phyloP scores from a whole-genome alignment of 2,797 vertebrate genomes.

The Pseudomugil gertrudae region DNA sequence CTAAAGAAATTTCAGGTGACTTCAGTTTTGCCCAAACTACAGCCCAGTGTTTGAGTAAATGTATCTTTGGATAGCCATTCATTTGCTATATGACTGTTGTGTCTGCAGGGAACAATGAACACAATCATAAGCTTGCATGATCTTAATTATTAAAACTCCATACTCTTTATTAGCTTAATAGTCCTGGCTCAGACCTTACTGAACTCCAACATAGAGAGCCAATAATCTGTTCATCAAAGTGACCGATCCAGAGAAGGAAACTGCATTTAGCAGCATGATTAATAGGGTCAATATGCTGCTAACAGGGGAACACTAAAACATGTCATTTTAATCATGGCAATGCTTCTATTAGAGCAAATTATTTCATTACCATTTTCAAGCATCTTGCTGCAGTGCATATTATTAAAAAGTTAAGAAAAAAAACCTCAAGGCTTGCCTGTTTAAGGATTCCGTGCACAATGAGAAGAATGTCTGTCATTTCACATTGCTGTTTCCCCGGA shows the following conservation, averaged over 20 bases:
- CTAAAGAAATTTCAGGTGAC: constrained; percentile 38
- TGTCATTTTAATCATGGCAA: constrained; percentile 71
- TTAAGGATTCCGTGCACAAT: constrained; percentile 27
- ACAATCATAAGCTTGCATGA: constrained; percentile 62
- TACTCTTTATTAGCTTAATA: constrained; percentile 72
- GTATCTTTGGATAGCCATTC: constrained; percentile 3
- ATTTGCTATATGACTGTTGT: constrained; percentile 2
- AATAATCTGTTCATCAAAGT: constrained; percentile 65
- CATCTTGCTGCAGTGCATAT: constrained; percentile 51
- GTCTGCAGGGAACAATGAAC: constrained; percentile 45
- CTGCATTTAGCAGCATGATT: constrained; percentile 63
- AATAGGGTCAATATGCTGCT: constrained; percentile 72
- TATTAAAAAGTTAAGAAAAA: neutral
- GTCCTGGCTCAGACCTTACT: constrained; percentile 44
- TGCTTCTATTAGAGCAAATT: constrained; percentile 54
- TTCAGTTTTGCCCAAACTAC: constrained; percentile 19
- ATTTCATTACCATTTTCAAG: constrained; percentile 63
- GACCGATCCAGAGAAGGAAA: constrained; percentile 64
- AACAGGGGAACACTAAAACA: constrained; percentile 63
- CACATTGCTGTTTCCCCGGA: constrained; percentile 35
- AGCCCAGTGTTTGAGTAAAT: constrained; percentile 10
- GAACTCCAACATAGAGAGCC: constrained; percentile 36
- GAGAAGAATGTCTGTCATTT: constrained; percentile 51
- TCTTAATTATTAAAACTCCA: constrained; percentile 73
- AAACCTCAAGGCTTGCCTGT: constrained; percentile 5